Conservation (phyloP, 1,140 invertebrate genomes). For the Pachypeltis micranthus region DNA sequence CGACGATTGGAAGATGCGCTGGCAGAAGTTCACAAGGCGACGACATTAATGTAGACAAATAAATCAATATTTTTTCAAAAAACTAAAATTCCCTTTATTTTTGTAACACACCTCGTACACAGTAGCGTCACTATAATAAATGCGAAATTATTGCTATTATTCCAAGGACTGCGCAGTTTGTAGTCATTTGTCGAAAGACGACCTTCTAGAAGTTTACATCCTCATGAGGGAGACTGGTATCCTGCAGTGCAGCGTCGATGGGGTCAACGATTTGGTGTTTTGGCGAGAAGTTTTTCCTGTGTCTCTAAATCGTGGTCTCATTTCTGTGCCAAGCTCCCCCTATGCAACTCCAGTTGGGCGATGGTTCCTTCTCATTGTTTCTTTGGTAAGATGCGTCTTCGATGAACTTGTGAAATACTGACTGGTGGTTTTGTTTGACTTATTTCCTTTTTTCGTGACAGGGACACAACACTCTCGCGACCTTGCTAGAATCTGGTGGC, state of each 20-base stretch:
- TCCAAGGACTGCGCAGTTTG: constrained; percentile 49
- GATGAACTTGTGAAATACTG: constrained; percentile 13
- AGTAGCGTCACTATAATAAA: too few species aligned
- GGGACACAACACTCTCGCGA: constrained; percentile 43
- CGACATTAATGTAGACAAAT: too few species aligned
- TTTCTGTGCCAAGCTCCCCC: constrained; percentile 6
- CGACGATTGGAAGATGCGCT: too few species aligned
- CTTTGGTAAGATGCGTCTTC: constrained; percentile 52
- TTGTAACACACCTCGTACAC: too few species aligned
- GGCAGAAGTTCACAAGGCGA: too few species aligned
- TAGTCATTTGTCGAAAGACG: constrained; percentile 55
- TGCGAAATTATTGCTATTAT: too few species aligned
- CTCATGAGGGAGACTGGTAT: constrained; percentile 56
- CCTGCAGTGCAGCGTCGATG: constrained; percentile 47
- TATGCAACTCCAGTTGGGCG: constrained; percentile 39
- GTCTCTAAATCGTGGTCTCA: constrained; percentile 34
- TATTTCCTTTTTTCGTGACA: too few species aligned
- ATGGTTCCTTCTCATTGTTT: constrained; percentile 61
- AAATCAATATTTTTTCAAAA: too few species aligned
- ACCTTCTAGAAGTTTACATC: constrained; percentile 54
- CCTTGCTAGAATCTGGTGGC: constrained; percentile 58
- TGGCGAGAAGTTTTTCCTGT: constrained; percentile 59
- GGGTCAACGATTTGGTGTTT: constrained; percentile 53
- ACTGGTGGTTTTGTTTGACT: too few species aligned
- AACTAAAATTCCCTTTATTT: too few species aligned